These are phyloP conservation scores for Gandaritis pyraliata DNA, from an alignment of 2,888 invertebrate species.

Conservation along the genomic window DNA sequence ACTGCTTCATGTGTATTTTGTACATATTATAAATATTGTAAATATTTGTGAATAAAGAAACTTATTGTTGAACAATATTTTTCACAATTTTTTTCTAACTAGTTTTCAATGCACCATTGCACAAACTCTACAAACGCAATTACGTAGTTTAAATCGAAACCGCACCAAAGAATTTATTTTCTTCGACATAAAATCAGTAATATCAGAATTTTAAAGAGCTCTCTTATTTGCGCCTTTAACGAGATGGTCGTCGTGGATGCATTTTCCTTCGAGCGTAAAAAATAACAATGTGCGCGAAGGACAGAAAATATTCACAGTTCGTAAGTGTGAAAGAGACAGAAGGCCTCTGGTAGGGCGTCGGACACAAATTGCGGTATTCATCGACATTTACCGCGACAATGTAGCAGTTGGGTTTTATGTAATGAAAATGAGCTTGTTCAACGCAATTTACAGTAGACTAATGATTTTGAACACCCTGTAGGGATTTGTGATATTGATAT, in stretches of 20 bases:
- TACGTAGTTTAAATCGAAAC: constrained; percentile 26
- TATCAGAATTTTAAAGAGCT: constrained; percentile 41
- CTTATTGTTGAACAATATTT: no score
- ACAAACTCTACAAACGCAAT: constrained; percentile 7
- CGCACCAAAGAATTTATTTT: constrained; percentile 27
- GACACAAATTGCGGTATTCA: constrained; percentile 49
- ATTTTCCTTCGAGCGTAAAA: constrained; percentile 48
- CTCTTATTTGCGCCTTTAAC: constrained; percentile 46
- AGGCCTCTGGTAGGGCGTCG: constrained; percentile 33
- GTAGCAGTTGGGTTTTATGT: constrained; percentile 53
- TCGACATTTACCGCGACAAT: constrained; percentile 44
- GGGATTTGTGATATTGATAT: constrained; percentile 25
- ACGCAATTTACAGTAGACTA: constrained; percentile 44
- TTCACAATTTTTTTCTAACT: background rate
- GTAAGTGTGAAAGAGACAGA: constrained; percentile 25
- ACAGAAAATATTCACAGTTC: constrained; percentile 7
- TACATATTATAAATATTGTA: no score
- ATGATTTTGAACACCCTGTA: constrained; percentile 43
- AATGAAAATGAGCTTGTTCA: constrained; percentile 57
- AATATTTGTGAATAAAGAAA: no score
- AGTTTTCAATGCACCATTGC: constrained; percentile 5
- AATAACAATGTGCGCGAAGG: constrained; percentile 48
- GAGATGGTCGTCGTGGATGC: constrained; percentile 45
- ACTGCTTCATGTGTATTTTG: no score
- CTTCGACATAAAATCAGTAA: constrained; percentile 33